Evolutionary conservation across 1,140 invertebrate species (phyloP).

Genomic region (Halictus rubicundus): DNA sequence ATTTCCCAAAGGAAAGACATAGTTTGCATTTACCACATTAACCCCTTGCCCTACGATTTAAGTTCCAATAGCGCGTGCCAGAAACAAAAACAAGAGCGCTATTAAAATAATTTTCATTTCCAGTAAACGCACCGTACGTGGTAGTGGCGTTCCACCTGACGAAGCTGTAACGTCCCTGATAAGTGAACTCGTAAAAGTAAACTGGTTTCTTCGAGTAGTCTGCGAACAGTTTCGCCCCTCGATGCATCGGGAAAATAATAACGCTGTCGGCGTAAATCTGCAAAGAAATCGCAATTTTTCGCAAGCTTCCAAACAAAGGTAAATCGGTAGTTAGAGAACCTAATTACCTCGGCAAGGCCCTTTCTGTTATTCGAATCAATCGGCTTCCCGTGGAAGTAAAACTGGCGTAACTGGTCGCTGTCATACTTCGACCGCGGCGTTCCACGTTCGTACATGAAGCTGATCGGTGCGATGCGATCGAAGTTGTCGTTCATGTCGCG

Average conservation of each 20-base stretch:
- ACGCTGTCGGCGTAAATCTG: constrained; percentile 81
- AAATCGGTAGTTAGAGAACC: not conserved
- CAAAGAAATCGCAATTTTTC: not conserved
- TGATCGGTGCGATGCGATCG: constrained; percentile 80
- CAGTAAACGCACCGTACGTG: constrained; percentile 78
- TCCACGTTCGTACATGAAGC: constrained; percentile 81
- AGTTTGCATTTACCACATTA: too few species aligned
- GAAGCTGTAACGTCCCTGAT: constrained; percentile 81
- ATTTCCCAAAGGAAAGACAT: too few species aligned
- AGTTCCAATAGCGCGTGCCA: too few species aligned
- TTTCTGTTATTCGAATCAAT: constrained; percentile 68
- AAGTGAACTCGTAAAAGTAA: constrained; percentile 82
- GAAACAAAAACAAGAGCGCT: too few species aligned
- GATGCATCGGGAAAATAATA: constrained; percentile 80
- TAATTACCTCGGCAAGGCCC: constrained; percentile 70
- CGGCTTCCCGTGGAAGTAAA: constrained; percentile 76
- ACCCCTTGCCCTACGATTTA: too few species aligned
- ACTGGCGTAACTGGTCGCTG: constrained; percentile 77
- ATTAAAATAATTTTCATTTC: too few species aligned
- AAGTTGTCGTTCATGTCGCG: constrained; percentile 80
- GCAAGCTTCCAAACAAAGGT: not conserved
- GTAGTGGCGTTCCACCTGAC: constrained; percentile 78
- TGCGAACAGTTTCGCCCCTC: constrained; percentile 79
- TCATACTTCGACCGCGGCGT: constrained; percentile 77
- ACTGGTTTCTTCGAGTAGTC: constrained; percentile 76